Percentiles rank a stretch among this genome's conserved stretches.
phyloP scores from a whole-genome alignment of 2,888 invertebrate species.

The Celastrina argiolus region DNA sequence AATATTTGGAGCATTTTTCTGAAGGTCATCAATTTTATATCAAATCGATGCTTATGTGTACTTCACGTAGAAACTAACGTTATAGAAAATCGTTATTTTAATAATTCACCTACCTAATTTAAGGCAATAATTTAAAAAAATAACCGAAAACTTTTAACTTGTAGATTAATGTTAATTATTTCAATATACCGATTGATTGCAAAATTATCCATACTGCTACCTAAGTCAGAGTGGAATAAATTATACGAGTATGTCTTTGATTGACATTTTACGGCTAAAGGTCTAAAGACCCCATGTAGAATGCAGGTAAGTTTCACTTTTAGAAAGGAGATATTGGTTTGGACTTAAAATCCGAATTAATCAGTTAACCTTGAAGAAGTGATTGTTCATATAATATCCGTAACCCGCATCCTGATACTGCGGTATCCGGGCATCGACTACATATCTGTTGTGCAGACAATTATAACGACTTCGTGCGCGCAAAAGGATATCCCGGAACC shows the following conservation, averaged over 20 bases:
- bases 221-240: neutral
- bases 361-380: constrained; percentile 56
- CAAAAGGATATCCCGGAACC: too few species aligned
- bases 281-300: neutral
- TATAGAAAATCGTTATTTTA: too few species aligned
- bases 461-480: too few species aligned
- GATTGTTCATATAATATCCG: constrained; percentile 60
- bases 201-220: neutral
- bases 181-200: neutral
- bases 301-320: neutral
- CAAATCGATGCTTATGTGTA: too few species aligned
- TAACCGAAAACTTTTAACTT: neutral
- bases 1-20: constrained; percentile 18
- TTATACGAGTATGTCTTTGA: neutral
- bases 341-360: constrained; percentile 13
- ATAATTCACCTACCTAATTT: too few species aligned
- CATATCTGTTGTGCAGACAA: neutral
- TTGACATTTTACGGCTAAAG: constrained; percentile 5
- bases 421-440: neutral
- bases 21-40: constrained; percentile 4
- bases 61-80: too few species aligned
- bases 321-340: constrained; percentile 45
- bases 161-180: neutral
- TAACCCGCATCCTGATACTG: constrained; percentile 55
- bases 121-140: too few species aligned